A percentile compares a stretch with the other conserved stretches of the same genome.
Evolutionary conservation across 2,113 vertebrate genomes (phyloP).

Genomic region (Lophura nycthemera): DNA sequence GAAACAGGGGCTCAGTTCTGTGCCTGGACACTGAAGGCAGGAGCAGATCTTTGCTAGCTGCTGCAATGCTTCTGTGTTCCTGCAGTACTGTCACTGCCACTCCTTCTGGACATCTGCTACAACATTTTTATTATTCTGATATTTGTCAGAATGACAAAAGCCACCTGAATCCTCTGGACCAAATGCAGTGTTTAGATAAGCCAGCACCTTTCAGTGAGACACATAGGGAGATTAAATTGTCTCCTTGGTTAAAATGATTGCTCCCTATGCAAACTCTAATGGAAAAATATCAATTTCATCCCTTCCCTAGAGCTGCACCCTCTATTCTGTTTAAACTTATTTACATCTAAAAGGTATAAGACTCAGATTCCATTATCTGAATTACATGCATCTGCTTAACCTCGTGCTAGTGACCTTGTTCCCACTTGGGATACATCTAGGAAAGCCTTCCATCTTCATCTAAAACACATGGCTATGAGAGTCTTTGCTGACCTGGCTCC

Average conservation of each 20-base stretch:
- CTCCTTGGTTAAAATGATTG: background rate
- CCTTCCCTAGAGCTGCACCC: background rate
- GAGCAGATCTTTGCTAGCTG: background rate
- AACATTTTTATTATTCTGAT: background rate
- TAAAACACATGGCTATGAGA: background rate
- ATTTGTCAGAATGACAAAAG: slow-evolving; percentile 14
- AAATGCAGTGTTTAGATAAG: background rate
- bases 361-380: slow-evolving; percentile 18
- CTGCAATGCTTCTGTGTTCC: background rate
- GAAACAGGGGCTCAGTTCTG: background rate
- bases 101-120: background rate
- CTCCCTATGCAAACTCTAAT: background rate
- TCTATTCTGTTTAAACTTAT: background rate
- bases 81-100: background rate
- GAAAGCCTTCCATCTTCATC: background rate
- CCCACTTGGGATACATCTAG: background rate
- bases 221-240: background rate
- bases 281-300: background rate
- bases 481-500: background rate
- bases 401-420: background rate
- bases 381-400: slow-evolving; percentile 51
- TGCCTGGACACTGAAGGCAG: background rate
- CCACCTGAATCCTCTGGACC: background rate
- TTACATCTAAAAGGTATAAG: slow-evolving; percentile 11
- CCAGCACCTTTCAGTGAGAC: background rate